Base-by-base conservation (phyloP, 2,888 invertebrate genomes). In the Cheilosia impressa region DNA sequence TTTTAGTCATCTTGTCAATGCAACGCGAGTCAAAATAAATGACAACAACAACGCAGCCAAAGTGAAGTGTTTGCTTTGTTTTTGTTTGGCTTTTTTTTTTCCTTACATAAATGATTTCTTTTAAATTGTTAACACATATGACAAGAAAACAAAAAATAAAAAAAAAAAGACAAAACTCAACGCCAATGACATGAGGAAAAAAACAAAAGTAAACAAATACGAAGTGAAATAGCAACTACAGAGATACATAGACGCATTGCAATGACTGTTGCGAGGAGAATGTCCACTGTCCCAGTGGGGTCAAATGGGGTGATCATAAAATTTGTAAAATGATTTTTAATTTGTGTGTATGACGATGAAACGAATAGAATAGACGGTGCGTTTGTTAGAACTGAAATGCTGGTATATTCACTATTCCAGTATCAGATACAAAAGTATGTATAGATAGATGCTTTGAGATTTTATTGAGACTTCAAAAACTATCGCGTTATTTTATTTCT, bases 221-320 rank as follows among this genome's bases (percentile, higher is more conserved):
- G 69, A 52, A 77, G n/a, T n/a, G 10, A 66, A 57, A 66, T 31
- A 83, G 85, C 84, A 80, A 80, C 85, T 81, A 87, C 83, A 87
- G 85, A 84, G 81, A 79, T 78, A 81, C 52, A 75, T 53, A 78
- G 57, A 55, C 62, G 60, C 66, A 62, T 17, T 66, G 63, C 55
- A 47, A 45, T 73, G 73, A 73, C 73, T 62, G 63, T 47, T 55
- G 55, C 17, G 22, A 3, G 22, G n/a, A 19, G 45, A 53, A 17
- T 17, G 63, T 13, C 13, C 63, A 55, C 38, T 38, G 13, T 38
- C 4, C 4, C 38, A 38, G 13, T 13, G 13, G 73, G 38, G 63
- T 9, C 83, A 65, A 63, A 65, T 84, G 88, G 89, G 88, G 89
- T 88, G 53, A 73, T 66, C 50, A 65, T 47, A 13, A 68, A 53